Conservation (phyloP, 1,140 invertebrate species). For the Drosophila ficusphila region DNA sequence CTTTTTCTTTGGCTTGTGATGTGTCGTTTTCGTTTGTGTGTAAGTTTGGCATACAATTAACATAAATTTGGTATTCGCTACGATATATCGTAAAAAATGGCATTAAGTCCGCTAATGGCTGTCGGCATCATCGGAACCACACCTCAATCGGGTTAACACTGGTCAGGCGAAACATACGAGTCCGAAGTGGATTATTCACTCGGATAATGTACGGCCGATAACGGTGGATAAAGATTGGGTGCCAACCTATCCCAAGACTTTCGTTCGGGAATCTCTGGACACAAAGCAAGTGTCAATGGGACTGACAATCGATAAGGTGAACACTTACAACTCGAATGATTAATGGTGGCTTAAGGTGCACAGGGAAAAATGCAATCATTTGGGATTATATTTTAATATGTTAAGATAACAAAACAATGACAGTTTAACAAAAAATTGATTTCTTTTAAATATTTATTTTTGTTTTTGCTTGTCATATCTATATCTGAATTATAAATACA, state of each 20-base stretch:
- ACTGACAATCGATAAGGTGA: conserved; percentile 43
- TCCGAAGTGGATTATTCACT: conserved; percentile 32
- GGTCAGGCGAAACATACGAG: conserved; percentile 24
- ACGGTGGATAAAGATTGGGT: not conserved
- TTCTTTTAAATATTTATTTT: too few relatives aligned
- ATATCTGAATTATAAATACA: too few relatives aligned
- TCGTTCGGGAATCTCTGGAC: conserved; percentile 7
- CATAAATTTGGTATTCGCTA: conserved; percentile 62
- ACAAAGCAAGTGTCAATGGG: conserved; percentile 46
- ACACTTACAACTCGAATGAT: conserved; percentile 31
- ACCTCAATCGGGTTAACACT: conserved; percentile 42
- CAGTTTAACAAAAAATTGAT: too few relatives aligned
- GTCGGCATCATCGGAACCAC: conserved; percentile 51
- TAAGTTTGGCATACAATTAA: conserved; percentile 64
- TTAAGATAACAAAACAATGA: too few relatives aligned
- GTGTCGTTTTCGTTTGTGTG: conserved; percentile 48
- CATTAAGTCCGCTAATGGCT: conserved; percentile 56
- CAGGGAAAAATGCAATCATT: conserved; percentile 13
- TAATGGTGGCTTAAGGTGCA: conserved; percentile 5
- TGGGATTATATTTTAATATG: too few relatives aligned
- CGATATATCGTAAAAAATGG: conserved; percentile 58
- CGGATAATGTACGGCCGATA: conserved; percentile 14
- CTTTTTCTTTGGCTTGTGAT: conserved; percentile 16
- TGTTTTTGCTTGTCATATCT: too few relatives aligned
- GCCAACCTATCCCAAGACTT: conserved; percentile 12